Conservation (phyloP, 2,888 invertebrate genomes). For the Onthophagus sagittarius region DNA sequence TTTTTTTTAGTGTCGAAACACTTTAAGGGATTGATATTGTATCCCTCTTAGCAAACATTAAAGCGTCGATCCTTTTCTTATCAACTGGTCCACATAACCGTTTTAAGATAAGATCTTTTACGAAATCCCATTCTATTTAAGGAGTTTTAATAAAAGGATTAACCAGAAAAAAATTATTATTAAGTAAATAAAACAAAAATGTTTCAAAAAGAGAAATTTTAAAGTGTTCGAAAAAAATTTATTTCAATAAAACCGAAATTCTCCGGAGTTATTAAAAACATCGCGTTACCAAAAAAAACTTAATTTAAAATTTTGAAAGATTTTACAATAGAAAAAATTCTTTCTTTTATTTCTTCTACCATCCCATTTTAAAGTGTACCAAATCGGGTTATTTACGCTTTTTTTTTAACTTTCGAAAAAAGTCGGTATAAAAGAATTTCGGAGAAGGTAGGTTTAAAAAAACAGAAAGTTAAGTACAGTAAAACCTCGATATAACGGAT, state of each 20-base stretch:
- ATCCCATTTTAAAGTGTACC: not conserved
- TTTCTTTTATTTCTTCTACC: not conserved
- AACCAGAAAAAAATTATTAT: too few species aligned
- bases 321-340: not conserved
- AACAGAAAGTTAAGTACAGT: not conserved
- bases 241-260: not conserved
- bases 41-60: not conserved
- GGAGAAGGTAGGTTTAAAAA: not conserved
- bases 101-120: too few species aligned
- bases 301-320: not conserved
- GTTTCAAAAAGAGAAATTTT: too few species aligned
- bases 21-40: not conserved
- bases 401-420: not conserved
- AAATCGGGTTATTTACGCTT: not conserved
- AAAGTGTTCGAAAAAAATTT: too few species aligned
- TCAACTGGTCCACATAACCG: too few species aligned
- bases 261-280: not conserved
- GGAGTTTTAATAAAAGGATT: too few species aligned
- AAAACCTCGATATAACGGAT: too few species aligned
- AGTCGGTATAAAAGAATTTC: not conserved
- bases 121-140: too few species aligned
- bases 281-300: not conserved
- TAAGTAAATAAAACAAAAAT: too few species aligned
- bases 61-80: not conserved
- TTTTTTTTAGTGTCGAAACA: not conserved